Evolutionary conservation across 2,888 invertebrate genomes (phyloP), one percentile per base, ranked within the genome.

Genomic region (Luperina testacea): DNA sequence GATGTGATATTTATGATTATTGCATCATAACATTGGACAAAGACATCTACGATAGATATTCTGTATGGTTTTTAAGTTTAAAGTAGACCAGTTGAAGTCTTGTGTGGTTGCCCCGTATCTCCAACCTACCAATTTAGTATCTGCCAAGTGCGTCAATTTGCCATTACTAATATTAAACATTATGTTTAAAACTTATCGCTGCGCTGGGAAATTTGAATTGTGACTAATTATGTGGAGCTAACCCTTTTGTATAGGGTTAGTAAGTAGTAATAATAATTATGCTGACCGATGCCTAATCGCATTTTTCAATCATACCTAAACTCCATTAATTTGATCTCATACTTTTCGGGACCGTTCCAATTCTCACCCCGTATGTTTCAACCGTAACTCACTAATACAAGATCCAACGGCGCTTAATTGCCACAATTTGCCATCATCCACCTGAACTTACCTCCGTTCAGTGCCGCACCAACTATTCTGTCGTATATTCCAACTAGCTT

Each of bases 321-420:
- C 32, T 32, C 20, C 1, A 61, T 3, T 5, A 17, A 75, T 15
- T 73, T 9, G 4, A 51, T 15, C 11, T 63, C 38, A 48, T n/a
- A 24, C 24, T 2, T 57, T 53, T 24, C n/a, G 7, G 15, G 15
- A 3, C 42, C 13, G 53, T 8, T 20, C 24, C 48, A 63, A 80
- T 17, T 69, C 0, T 27, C 2, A 15, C 8, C 48, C 8, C 24
- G 53, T 80, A 69, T 57, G 1, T 80, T 69, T 38, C 13, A 38
- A 38, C 32, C 15, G 45, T 27, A 38, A 4, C 71, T 79, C 53
- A 78, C 53, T n/a, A 57, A 65, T 45, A 75, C 64, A 9, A 75
- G n/a, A 63, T 57, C 13, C 11, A 32, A 32, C 17, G 8, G 48
- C n/a, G 70, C 32, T 79, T 53, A 64, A 78, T 78, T 45, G 71